phyloP scores from a whole-genome alignment of 1,140 invertebrate genomes.

The Lithobius niger region DNA sequence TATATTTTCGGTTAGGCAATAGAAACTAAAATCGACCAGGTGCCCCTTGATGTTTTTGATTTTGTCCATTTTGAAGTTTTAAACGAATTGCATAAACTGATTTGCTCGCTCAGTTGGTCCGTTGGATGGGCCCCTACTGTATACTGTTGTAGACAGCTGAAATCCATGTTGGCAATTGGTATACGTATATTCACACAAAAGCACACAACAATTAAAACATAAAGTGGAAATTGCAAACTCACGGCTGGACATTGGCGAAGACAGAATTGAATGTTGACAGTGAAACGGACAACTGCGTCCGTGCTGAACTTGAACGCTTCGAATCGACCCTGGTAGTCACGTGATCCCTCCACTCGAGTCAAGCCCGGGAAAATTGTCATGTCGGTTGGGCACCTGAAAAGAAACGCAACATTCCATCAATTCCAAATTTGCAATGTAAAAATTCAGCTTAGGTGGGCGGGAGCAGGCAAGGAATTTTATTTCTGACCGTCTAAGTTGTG shows the following conservation, averaged over 20 bases:
- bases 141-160: not conserved
- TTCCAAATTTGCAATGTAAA: too few relatives aligned
- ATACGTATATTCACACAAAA: not conserved
- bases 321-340: conserved; percentile 37
- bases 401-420: too few relatives aligned
- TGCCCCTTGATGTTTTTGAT: not conserved
- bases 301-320: conserved; percentile 55
- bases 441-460: too few relatives aligned
- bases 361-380: conserved; percentile 38
- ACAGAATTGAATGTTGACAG: conserved; percentile 52
- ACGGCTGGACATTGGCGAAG: conserved; percentile 43
- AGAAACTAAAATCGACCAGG: too few relatives aligned
- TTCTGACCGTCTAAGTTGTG: too few relatives aligned
- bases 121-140: not conserved
- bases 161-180: not conserved
- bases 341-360: conserved; percentile 27
- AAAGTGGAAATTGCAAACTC: too few relatives aligned
- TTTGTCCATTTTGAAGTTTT: not conserved
- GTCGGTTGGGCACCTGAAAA: conserved; percentile 41
- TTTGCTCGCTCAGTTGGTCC: not conserved
- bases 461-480: too few relatives aligned
- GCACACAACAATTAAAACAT: not conserved
- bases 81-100: not conserved
- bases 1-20: too few relatives aligned
- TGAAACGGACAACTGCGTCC: conserved; percentile 50